Evolutionary conservation across 2,113 vertebrate genomes (phyloP).

Genomic region (Egretta garzetta): DNA sequence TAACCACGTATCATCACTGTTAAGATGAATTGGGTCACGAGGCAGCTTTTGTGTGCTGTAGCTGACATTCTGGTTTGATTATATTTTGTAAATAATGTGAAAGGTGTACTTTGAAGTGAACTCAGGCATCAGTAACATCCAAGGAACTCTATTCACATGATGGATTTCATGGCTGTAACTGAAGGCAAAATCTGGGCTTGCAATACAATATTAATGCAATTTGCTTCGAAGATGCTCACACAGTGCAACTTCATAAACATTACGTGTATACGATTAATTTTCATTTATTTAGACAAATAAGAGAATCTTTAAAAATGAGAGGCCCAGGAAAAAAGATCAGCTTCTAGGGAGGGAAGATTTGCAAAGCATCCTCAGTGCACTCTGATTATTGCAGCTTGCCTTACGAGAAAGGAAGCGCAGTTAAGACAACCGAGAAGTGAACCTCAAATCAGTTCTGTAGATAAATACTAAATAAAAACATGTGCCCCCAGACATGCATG

Average conservation of each 20-base stretch:
- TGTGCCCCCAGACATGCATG: background rate
- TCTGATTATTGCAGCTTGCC: background rate
- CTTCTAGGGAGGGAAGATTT: background rate
- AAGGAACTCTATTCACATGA: background rate
- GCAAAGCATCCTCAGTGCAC: background rate
- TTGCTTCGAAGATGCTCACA: background rate
- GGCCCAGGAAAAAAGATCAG: background rate
- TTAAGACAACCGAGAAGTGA: background rate
- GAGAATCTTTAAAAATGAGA: background rate
- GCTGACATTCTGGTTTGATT: background rate
- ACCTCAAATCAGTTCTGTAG: background rate
- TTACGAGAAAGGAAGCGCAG: background rate
- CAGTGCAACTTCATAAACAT: background rate
- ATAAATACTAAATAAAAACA: background rate
- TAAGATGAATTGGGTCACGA: background rate
- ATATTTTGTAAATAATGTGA: background rate
- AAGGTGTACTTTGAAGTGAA: background rate
- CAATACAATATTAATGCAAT: background rate
- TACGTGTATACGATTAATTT: background rate
- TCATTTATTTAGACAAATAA: background rate
- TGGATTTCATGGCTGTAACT: background rate
- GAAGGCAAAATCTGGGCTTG: background rate
- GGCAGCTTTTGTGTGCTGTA: background rate
- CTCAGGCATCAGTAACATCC: background rate
- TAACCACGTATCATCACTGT: background rate